A percentile compares a stretch with the other conserved stretches of the same genome.
These are phyloP conservation scores for Rhyacophila evoluta DNA, from an alignment of 2,888 invertebrate species.

Conservation along the genomic window DNA sequence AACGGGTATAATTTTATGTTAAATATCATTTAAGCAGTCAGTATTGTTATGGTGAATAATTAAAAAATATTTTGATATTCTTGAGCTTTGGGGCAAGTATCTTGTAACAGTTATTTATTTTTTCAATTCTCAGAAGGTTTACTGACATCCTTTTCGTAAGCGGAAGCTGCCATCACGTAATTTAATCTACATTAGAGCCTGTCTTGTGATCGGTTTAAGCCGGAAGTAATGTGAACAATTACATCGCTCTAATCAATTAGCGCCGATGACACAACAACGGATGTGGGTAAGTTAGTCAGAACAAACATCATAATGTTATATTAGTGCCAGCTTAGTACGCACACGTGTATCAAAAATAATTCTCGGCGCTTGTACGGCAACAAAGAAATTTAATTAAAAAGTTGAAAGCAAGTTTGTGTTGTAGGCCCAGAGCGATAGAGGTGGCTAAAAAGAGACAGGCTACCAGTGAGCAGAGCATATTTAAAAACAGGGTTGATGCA, in stretches of 20 bases:
- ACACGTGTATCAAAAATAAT: not conserved
- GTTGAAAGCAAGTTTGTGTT: slow-evolving; percentile 51
- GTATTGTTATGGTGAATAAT: too few relatives aligned
- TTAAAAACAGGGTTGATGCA: not conserved
- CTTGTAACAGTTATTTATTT: too few relatives aligned
- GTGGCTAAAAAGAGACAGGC: slow-evolving; percentile 3
- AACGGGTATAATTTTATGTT: too few relatives aligned
- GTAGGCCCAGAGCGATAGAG: slow-evolving; percentile 44
- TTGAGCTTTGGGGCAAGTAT: too few relatives aligned
- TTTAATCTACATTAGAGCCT: not conserved
- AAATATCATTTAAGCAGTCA: too few relatives aligned
- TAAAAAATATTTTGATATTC: too few relatives aligned
- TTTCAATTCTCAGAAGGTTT: not conserved
- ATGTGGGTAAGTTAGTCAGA: not conserved
- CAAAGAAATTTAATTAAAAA: slow-evolving; percentile 55
- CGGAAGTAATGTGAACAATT: slow-evolving; percentile 2
- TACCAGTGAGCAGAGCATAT: not conserved
- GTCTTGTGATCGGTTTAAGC: not conserved
- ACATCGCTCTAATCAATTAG: slow-evolving; percentile 3
- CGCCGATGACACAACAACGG: not conserved
- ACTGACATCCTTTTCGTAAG: not conserved
- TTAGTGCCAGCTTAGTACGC: not conserved
- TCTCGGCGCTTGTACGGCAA: slow-evolving; percentile 8
- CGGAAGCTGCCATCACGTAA: not conserved
- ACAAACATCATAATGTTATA: not conserved